Conservation (phyloP, 2,113 vertebrate genomes). For the Rhabdornis inornatus region DNA sequence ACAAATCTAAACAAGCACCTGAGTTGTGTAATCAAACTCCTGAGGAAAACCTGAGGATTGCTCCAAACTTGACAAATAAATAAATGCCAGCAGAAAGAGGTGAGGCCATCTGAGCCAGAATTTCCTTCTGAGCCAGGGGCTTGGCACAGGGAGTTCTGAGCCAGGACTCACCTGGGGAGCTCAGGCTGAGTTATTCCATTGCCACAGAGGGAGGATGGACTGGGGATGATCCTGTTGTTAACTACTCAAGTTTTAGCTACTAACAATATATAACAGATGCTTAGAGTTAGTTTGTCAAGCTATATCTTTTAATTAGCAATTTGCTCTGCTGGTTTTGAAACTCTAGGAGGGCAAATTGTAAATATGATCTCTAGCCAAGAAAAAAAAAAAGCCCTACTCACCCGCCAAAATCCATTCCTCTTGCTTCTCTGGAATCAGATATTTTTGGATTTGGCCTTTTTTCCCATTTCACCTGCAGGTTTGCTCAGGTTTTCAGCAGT, state of each 20-base stretch:
- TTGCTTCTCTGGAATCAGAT: neutral
- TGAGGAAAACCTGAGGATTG: neutral
- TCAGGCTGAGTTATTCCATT: neutral
- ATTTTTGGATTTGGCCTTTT: neutral
- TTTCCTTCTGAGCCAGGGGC: neutral
- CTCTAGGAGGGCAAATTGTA: neutral
- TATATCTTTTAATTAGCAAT: neutral
- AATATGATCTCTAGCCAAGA: neutral
- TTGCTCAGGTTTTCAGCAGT: neutral
- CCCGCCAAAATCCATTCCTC: neutral
- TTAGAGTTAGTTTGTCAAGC: neutral
- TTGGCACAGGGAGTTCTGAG: neutral
- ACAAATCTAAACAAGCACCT: neutral
- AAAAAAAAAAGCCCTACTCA: neutral
- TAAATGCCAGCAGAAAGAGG: neutral
- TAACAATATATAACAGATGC: neutral
- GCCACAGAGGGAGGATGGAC: neutral
- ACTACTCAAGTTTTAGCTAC: neutral
- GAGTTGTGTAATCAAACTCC: neutral
- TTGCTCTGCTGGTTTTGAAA: neutral
- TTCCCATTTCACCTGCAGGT: neutral
- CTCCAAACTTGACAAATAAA: neutral
- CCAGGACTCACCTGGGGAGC: neutral
- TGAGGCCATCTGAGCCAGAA: neutral
- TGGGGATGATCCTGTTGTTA: neutral